Evolutionary conservation across 2,888 invertebrate genomes (phyloP).

Genomic region (Lasius fuliginosus): DNA sequence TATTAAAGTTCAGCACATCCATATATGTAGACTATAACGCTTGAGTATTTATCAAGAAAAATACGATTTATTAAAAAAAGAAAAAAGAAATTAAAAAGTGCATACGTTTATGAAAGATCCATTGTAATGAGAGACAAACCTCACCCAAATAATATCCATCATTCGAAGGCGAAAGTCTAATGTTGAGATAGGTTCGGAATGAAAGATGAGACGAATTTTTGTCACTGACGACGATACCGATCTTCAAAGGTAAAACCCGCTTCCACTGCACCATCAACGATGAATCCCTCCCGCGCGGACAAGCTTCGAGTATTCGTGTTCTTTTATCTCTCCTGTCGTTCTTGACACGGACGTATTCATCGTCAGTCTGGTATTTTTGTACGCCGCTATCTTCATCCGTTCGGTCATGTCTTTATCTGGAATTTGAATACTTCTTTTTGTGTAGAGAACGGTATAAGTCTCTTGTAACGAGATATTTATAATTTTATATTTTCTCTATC

Average conservation of each 20-base stretch:
- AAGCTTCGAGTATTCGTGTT: slow-evolving; percentile 55
- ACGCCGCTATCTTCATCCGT: slow-evolving; percentile 34
- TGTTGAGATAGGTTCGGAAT: slow-evolving; percentile 44
- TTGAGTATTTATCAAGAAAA: background rate
- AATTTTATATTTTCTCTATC: background rate
- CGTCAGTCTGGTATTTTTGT: slow-evolving; percentile 47
- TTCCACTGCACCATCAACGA: slow-evolving; percentile 59
- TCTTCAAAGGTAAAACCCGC: slow-evolving; percentile 54
- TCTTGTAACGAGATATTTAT: background rate
- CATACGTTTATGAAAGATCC: background rate
- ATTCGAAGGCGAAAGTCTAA: slow-evolving; percentile 21
- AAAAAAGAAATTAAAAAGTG: too few species aligned
- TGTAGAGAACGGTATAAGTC: background rate
- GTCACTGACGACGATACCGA: slow-evolving; percentile 63
- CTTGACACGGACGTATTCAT: slow-evolving; percentile 49
- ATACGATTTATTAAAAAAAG: background rate
- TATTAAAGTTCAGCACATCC: background rate
- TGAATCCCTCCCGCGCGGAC: slow-evolving; percentile 66
- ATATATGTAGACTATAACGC: too few species aligned
- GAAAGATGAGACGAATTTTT: slow-evolving; percentile 50
- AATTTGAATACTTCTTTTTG: slow-evolving; percentile 27
- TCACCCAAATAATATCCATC: slow-evolving; percentile 4
- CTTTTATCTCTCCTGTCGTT: slow-evolving; percentile 45
- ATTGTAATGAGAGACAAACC: slow-evolving; percentile 16
- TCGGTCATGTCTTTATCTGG: slow-evolving; percentile 27